Conservation (phyloP, 64 coral and sea anemone species). For the Actinia equina region DNA sequence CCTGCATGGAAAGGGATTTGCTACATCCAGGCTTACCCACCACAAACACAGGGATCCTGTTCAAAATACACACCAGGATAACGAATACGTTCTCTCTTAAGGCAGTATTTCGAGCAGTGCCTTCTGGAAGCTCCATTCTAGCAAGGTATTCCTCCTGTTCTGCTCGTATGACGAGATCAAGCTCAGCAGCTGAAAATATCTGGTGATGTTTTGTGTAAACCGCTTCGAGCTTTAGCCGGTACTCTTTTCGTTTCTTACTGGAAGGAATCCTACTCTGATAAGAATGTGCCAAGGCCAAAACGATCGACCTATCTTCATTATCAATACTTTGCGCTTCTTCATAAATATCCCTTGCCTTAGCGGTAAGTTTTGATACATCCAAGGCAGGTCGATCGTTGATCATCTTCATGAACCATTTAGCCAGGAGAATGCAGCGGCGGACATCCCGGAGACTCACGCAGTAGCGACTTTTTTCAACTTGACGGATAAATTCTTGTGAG, state of each 20-base stretch:
- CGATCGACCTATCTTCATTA: constrained; percentile 32
- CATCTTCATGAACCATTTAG: constrained; percentile 63
- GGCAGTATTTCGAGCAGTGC: constrained; percentile 65
- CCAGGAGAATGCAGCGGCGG: constrained; percentile 73
- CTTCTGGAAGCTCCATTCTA: constrained; percentile 74
- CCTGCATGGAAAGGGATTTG: constrained; percentile 88
- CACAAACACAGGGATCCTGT: constrained; percentile 72
- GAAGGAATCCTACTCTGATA: constrained; percentile 64
- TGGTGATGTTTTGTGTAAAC: neutral
- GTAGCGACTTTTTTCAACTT: constrained; percentile 57
- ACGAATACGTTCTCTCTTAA: constrained; percentile 79
- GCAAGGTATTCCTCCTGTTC: constrained; percentile 79
- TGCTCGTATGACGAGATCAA: constrained; percentile 34
- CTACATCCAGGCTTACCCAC: constrained; percentile 92
- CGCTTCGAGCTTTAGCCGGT: neutral
- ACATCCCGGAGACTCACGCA: constrained; percentile 93
- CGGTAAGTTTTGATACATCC: neutral
- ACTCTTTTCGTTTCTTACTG: neutral
- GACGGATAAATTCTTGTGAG: constrained; percentile 72
- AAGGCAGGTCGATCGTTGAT: neutral
- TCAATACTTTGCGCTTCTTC: neutral
- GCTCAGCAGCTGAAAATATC: neutral
- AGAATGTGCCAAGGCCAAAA: constrained; percentile 75
- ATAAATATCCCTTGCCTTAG: neutral
- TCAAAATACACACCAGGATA: constrained; percentile 71